phyloP scores from a whole-genome alignment of 2,888 invertebrate species.

The Parnassius mnemosyne region DNA sequence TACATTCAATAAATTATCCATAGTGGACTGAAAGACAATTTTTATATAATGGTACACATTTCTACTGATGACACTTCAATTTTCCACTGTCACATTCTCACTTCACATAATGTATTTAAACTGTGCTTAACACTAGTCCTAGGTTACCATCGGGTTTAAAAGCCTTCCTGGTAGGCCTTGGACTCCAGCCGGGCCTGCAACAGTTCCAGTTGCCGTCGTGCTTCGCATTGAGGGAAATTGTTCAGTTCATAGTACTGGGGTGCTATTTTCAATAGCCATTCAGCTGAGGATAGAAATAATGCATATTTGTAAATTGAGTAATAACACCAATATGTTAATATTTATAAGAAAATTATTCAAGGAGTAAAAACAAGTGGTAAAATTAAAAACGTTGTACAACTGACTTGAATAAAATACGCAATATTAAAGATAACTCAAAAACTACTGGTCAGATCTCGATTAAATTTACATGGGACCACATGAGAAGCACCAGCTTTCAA shows the following conservation, averaged over 20 bases:
- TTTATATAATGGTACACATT: neutral
- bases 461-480: too few relatives aligned
- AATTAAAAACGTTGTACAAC: too few relatives aligned
- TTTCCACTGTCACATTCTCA: conserved; percentile 7
- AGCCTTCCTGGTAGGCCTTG: conserved; percentile 93
- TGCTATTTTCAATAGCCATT: conserved; percentile 96
- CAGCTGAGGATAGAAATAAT: conserved; percentile 78
- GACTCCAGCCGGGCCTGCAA: conserved; percentile 93
- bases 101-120: conserved; percentile 10
- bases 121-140: neutral
- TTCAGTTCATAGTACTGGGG: conserved; percentile 99
- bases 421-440: too few relatives aligned
- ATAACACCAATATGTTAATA: too few relatives aligned
- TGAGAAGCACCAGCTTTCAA: too few relatives aligned
- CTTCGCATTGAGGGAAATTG: conserved; percentile 99
- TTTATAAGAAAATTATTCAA: too few relatives aligned
- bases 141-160: conserved; percentile 69
- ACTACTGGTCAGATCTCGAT: too few relatives aligned
- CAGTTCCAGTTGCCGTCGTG: conserved; percentile 93
- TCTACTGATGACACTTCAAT: neutral
- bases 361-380: too few relatives aligned
- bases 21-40: neutral
- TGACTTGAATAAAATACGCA: too few relatives aligned
- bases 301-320: too few relatives aligned
- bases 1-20: neutral